These are phyloP conservation scores for Aphidius colemani DNA, from an alignment of 2,888 invertebrate species.

Conservation along the genomic window DNA sequence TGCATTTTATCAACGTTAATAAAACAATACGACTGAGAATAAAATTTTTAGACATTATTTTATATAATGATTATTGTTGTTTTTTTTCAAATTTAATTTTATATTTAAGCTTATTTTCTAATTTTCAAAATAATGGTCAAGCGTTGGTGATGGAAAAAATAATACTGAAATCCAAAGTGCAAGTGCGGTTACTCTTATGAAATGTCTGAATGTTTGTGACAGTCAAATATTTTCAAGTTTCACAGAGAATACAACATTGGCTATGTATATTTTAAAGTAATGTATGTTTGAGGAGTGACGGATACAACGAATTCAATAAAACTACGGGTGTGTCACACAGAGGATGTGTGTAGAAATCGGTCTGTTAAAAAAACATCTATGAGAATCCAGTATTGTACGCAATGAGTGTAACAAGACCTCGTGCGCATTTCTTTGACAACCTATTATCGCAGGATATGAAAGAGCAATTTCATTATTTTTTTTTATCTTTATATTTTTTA, in stretches of 20 bases:
- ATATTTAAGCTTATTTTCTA: too few species aligned
- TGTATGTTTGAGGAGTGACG: slow-evolving; percentile 44
- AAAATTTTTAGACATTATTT: slow-evolving; percentile 1
- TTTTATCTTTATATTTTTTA: too few species aligned
- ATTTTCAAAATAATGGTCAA: slow-evolving; percentile 3
- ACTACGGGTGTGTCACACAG: slow-evolving; percentile 40
- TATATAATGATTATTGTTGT: not conserved
- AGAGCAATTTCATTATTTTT: not conserved
- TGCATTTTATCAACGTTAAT: slow-evolving; percentile 13
- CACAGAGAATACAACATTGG: slow-evolving; percentile 32
- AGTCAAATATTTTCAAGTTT: slow-evolving; percentile 49
- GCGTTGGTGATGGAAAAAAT: slow-evolving; percentile 26
- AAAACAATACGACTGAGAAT: slow-evolving; percentile 8
- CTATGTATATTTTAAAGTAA: slow-evolving; percentile 10
- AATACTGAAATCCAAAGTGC: slow-evolving; percentile 38
- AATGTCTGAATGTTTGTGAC: slow-evolving; percentile 40
- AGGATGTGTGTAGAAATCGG: slow-evolving; percentile 52
- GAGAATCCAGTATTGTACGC: slow-evolving; percentile 20
- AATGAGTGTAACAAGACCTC: slow-evolving; percentile 10
- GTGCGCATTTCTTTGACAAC: not conserved
- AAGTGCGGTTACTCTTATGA: slow-evolving; percentile 44
- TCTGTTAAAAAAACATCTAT: slow-evolving; percentile 30
- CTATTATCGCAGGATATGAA: slow-evolving; percentile 5
- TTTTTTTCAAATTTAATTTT: too few species aligned
- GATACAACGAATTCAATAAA: slow-evolving; percentile 26